A percentile compares a stretch with the other conserved stretches of the same genome.
Conservation (phyloP, 2,797 vertebrate species). For the Amphiprion clarkii region DNA sequence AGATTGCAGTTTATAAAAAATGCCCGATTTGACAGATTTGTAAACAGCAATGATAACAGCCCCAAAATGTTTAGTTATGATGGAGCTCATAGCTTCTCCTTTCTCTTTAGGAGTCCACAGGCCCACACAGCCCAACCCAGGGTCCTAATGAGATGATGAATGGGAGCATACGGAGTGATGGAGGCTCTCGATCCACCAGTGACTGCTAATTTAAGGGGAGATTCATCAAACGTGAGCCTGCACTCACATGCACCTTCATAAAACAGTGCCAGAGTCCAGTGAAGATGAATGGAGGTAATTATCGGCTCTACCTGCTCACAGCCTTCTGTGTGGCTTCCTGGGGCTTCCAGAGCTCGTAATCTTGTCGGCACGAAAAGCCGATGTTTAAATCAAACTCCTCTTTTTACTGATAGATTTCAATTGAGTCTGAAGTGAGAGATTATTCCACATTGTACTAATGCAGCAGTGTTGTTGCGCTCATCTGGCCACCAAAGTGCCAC, state of each 20-base stretch:
- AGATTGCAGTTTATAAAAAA: slow-evolving; percentile 68
- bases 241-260: slow-evolving; percentile 72
- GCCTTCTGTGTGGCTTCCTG: slow-evolving; percentile 53
- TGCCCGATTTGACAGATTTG: slow-evolving; percentile 66
- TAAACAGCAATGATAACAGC: slow-evolving; percentile 65
- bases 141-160: slow-evolving; percentile 85
- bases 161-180: slow-evolving; percentile 73
- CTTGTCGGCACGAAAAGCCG: slow-evolving; percentile 32
- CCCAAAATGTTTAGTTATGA: slow-evolving; percentile 59
- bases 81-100: slow-evolving; percentile 50
- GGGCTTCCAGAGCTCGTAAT: slow-evolving; percentile 46
- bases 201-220: slow-evolving; percentile 82
- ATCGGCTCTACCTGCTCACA: slow-evolving; percentile 72
- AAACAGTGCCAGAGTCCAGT: slow-evolving; percentile 75
- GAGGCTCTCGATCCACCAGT: slow-evolving; percentile 75
- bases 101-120: slow-evolving; percentile 58
- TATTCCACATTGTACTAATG: slow-evolving; percentile 42
- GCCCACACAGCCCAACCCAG: slow-evolving; percentile 45
- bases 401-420: slow-evolving; percentile 38
- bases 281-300: slow-evolving; percentile 87
- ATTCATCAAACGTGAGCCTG: slow-evolving; percentile 82
- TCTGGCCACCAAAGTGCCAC: slow-evolving; percentile 33
- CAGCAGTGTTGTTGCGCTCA: slow-evolving; percentile 37
- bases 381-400: slow-evolving; percentile 39
- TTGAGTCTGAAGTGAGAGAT: slow-evolving; percentile 48